A percentile compares a stretch with the other conserved stretches of the same genome.
phyloP scores from a whole-genome alignment of 2,113 vertebrate species.

The Prochilodus magdalenae region DNA sequence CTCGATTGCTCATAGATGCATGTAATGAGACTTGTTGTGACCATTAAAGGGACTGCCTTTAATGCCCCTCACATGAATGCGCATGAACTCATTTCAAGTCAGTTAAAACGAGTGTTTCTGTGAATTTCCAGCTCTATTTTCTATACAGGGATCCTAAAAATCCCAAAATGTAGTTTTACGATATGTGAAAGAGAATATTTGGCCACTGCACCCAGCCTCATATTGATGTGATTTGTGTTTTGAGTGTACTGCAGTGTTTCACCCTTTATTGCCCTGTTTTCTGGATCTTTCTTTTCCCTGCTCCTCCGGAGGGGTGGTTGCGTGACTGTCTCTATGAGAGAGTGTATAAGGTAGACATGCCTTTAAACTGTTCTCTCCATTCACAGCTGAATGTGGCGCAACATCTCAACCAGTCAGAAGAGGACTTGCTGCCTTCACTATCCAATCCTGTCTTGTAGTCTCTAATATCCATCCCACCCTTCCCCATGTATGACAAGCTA shows the following conservation, averaged over 20 bases:
- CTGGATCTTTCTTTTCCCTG: slow-evolving; percentile 59
- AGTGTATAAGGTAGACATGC: slow-evolving; percentile 76
- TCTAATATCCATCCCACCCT: slow-evolving; percentile 24
- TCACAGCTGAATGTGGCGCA: slow-evolving; percentile 32
- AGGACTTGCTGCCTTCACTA: slow-evolving; percentile 44
- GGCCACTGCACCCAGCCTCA: neutral
- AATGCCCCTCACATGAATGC: neutral
- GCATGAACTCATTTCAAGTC: neutral
- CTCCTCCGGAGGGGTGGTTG: slow-evolving; percentile 72
- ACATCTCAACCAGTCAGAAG: slow-evolving; percentile 38
- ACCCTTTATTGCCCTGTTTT: slow-evolving; percentile 25
- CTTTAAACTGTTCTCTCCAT: slow-evolving; percentile 25
- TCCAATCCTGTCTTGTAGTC: slow-evolving; percentile 32
- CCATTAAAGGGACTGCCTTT: neutral
- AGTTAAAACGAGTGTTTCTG: neutral
- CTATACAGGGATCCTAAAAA: neutral
- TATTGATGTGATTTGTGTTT: slow-evolving; percentile 10
- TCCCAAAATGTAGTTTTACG: neutral
- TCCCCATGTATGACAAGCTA: slow-evolving; percentile 20
- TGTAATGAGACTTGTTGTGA: slow-evolving; percentile 9
- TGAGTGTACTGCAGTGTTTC: slow-evolving; percentile 28
- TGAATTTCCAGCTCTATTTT: neutral
- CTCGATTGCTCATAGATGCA: slow-evolving; percentile 26
- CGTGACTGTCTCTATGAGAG: slow-evolving; percentile 76
- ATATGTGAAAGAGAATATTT: neutral